Conservation (phyloP, 2,888 invertebrate species). For the Ametastegia equiseti region DNA sequence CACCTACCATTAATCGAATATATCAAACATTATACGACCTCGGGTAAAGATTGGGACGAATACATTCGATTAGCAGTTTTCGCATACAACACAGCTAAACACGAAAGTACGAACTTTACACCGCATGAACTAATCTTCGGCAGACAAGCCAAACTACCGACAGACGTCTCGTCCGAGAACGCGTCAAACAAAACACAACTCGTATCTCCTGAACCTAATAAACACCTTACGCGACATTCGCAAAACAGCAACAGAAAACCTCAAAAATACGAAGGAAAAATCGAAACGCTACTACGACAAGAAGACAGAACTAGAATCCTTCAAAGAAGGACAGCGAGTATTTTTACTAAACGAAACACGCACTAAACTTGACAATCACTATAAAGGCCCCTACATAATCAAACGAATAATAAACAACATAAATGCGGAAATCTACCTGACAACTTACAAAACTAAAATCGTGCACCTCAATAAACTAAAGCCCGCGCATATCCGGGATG, state of each 20-base stretch:
- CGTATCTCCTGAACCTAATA: too few relatives aligned
- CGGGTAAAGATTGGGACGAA: too few relatives aligned
- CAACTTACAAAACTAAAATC: background rate
- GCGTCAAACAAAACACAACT: background rate
- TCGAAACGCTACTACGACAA: too few relatives aligned
- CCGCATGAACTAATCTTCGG: slow-evolving; percentile 19
- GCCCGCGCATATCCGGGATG: too few relatives aligned
- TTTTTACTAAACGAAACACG: background rate
- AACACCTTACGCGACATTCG: too few relatives aligned
- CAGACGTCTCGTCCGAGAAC: background rate
- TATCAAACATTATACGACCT: too few relatives aligned
- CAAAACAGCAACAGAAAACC: too few relatives aligned
- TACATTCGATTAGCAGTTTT: slow-evolving; percentile 50
- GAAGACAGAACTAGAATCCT: too few relatives aligned
- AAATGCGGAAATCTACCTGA: background rate
- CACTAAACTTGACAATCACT: background rate
- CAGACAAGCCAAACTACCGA: background rate
- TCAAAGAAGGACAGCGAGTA: too few relatives aligned
- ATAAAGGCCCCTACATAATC: background rate
- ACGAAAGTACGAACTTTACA: slow-evolving; percentile 1
- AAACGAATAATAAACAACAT: background rate
- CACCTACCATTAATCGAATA: too few relatives aligned
- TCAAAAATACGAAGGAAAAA: too few relatives aligned
- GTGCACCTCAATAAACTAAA: too few relatives aligned
- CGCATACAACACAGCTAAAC: slow-evolving; percentile 29